Conservation (phyloP, 2,797 vertebrate species). For the Danio tinwini region DNA sequence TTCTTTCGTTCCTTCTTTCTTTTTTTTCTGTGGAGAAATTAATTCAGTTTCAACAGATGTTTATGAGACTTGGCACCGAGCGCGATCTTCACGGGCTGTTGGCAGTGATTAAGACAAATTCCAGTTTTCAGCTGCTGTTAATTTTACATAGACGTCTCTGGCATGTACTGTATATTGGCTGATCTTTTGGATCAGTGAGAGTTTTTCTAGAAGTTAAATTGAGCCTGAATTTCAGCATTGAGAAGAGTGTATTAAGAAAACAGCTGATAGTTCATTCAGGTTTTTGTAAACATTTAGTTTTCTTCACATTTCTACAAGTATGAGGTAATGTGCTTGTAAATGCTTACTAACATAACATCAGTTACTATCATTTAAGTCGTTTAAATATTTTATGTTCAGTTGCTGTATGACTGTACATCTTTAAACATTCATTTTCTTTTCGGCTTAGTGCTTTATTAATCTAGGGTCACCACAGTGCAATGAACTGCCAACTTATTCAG, state of each 20-base stretch:
- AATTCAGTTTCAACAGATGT: slow-evolving; percentile 60
- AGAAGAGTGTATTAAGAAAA: not conserved
- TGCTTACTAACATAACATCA: too few relatives aligned
- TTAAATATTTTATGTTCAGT: too few relatives aligned
- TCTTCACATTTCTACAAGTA: too few relatives aligned
- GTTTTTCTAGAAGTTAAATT: slow-evolving; percentile 22
- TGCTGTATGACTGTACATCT: too few relatives aligned
- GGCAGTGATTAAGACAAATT: slow-evolving; percentile 63
- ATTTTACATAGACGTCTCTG: slow-evolving; percentile 43
- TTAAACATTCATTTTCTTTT: too few relatives aligned
- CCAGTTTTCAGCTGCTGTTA: slow-evolving; percentile 46
- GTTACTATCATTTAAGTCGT: too few relatives aligned
- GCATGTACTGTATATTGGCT: slow-evolving; percentile 39
- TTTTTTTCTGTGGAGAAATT: slow-evolving; percentile 41
- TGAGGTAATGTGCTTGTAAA: too few relatives aligned
- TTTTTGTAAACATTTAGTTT: too few relatives aligned
- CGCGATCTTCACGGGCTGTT: slow-evolving; percentile 52
- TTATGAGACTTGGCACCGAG: slow-evolving; percentile 56
- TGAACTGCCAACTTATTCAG: too few relatives aligned
- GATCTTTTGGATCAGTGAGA: slow-evolving; percentile 35
- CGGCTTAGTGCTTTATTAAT: too few relatives aligned
- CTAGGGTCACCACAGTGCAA: too few relatives aligned
- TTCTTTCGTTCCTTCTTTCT: not conserved
- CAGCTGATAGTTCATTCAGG: not conserved
- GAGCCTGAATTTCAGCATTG: not conserved